Conservation (phyloP, 2,797 vertebrate genomes). For the Pempheris klunzingeri region DNA sequence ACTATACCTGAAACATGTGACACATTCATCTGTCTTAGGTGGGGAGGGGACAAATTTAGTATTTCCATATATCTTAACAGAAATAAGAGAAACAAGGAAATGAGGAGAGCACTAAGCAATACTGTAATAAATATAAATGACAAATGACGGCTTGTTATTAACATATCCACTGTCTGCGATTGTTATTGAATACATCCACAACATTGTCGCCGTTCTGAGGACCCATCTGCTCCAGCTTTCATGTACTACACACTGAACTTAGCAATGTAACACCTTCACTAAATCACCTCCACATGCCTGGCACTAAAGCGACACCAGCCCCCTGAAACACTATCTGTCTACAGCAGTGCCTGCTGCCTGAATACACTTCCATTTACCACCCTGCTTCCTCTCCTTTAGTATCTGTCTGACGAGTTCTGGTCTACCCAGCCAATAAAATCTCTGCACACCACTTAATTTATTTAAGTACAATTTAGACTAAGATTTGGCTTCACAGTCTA, state of each 20-base stretch:
- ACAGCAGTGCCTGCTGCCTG: slow-evolving; percentile 64
- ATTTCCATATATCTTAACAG: slow-evolving; percentile 42
- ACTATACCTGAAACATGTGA: slow-evolving; percentile 52
- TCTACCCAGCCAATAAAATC: slow-evolving; percentile 35
- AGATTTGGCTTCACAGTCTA: slow-evolving; percentile 54
- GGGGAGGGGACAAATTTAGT: slow-evolving; percentile 32
- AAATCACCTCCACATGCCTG: slow-evolving; percentile 59
- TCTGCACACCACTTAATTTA: slow-evolving; percentile 26
- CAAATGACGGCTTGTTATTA: slow-evolving; percentile 23
- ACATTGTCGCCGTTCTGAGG: slow-evolving; percentile 27
- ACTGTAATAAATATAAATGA: slow-evolving; percentile 65
- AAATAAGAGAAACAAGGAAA: slow-evolving; percentile 45
- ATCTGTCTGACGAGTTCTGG: slow-evolving; percentile 32
- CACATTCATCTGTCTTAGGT: slow-evolving; percentile 76
- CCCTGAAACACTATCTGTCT: slow-evolving; percentile 49
- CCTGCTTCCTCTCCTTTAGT: slow-evolving; percentile 16
- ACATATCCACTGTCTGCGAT: slow-evolving; percentile 32
- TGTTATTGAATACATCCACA: slow-evolving; percentile 32
- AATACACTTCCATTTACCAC: slow-evolving; percentile 41
- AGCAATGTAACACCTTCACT: slow-evolving; percentile 47
- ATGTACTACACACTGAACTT: slow-evolving; percentile 25
- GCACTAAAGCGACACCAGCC: slow-evolving; percentile 48
- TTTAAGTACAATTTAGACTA: slow-evolving; percentile 52
- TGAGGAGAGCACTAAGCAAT: slow-evolving; percentile 42
- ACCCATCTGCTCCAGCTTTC: slow-evolving; percentile 31